Evolutionary conservation across 2,888 invertebrate genomes (phyloP).

Genomic region (Malthinus seriepunctatus): DNA sequence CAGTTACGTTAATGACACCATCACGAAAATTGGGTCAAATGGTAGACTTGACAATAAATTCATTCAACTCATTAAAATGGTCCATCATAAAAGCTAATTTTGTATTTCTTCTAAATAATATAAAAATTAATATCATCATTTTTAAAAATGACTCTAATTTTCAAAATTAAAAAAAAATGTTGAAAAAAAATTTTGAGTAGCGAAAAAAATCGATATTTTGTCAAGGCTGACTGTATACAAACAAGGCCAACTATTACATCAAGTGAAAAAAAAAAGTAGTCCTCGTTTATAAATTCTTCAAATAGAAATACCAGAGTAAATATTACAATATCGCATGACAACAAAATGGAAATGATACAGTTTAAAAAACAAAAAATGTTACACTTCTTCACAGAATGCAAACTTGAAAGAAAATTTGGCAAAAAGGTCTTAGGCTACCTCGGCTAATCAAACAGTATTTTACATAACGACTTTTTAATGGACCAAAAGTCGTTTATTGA

Average conservation of each 20-base stretch:
- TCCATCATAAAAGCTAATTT: no score
- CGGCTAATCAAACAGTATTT: no score
- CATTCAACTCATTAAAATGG: no score
- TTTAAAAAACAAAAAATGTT: neutral
- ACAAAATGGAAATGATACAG: neutral
- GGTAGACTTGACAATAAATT: neutral
- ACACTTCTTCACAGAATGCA: neutral
- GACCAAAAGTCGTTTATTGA: no score
- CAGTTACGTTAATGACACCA: no score
- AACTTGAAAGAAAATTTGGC: neutral
- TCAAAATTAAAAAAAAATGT: no score
- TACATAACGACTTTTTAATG: no score
- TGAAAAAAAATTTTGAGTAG: neutral
- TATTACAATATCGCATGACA: slow-evolving; percentile 5
- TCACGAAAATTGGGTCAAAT: neutral
- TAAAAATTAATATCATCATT: no score
- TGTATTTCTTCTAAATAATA: no score
- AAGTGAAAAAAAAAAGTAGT: slow-evolving; percentile 5
- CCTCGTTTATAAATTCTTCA: slow-evolving; percentile 1
- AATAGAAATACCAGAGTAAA: neutral
- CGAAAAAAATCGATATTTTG: slow-evolving; percentile 5
- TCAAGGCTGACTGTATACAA: neutral
- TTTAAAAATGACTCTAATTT: no score
- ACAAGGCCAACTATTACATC: neutral
- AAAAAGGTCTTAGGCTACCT: no score